A percentile compares a stretch with the other conserved stretches of the same genome.
phyloP scores from a whole-genome alignment of 2,888 invertebrate genomes.

The Carcina quercana region DNA sequence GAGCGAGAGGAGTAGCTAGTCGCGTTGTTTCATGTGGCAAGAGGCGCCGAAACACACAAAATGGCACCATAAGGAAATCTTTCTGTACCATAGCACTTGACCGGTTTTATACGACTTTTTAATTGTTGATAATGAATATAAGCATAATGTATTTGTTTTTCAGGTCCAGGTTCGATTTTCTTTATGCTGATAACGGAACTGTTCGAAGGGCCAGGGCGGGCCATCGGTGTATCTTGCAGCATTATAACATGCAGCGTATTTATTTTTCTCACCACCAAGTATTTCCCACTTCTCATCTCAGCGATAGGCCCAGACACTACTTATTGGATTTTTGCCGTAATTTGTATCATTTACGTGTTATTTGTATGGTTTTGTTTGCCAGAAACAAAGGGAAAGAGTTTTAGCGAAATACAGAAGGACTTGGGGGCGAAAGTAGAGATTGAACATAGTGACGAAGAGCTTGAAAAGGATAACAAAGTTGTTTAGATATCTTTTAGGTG shows the following conservation, averaged over 20 bases:
- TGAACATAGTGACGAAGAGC: neutral
- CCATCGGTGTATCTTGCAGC: conserved; percentile 29
- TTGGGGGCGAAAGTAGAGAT: conserved; percentile 22
- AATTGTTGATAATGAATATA: neutral
- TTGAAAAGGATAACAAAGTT: neutral
- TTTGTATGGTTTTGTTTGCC: conserved; percentile 37
- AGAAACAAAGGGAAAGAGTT: conserved; percentile 52
- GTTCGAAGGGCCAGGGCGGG: conserved; percentile 38
- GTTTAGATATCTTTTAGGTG: too few species aligned
- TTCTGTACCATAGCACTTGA: too few species aligned
- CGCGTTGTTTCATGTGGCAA: too few species aligned
- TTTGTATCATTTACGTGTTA: conserved; percentile 24
- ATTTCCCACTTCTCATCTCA: conserved; percentile 29
- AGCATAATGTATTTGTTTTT: conserved; percentile 12
- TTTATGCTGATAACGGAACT: conserved; percentile 43
- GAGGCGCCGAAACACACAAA: too few species aligned
- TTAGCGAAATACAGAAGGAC: conserved; percentile 41
- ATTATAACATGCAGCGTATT: conserved; percentile 16
- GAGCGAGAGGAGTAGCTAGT: too few species aligned
- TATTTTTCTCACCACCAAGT: conserved; percentile 34
- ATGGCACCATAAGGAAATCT: too few species aligned
- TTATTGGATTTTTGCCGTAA: conserved; percentile 34
- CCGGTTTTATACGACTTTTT: too few species aligned
- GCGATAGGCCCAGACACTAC: conserved; percentile 35
- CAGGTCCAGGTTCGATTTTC: conserved; percentile 44